Evolutionary conservation across 2,113 vertebrate species (phyloP), one percentile per base, ranked within the genome.

Genomic region (Osmerus eperlanus): DNA sequence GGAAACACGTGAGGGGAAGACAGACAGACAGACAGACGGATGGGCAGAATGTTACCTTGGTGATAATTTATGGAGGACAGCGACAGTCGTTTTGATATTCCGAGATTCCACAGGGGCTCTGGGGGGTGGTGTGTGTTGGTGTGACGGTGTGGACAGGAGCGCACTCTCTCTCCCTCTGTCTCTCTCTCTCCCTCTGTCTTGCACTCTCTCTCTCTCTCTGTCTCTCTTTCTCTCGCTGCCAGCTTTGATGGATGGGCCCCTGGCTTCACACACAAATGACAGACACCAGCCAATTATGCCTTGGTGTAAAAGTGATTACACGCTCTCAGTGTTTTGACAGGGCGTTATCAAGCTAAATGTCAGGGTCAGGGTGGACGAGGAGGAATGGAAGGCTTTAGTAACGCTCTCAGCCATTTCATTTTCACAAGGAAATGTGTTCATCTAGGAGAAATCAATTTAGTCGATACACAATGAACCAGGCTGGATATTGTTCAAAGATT

Each of bases 361-460:
- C 87, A 88, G 79, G 80, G 78, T 78, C 71, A 68, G 55, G 8
- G 32, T 66, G n/a, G 19, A 65, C 36, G 12, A 54, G 63, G 28
- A 21, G 41, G 78, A 54, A 58, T 66, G 15, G 19, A 28, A 56
- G 62, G 13, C 63, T 80, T 75, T 7, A 71, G 79, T 65, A 3
- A n/a, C 14, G 29, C 81, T 83, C 32, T 73, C 65, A 75, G 70
- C 78, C 67, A 51, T 65, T 74, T 73, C 68, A 78, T 77, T 86
- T 86, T 76, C 72, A 83, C 83, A 74, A 65, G 70, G 69, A 83
- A 81, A 72, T 18, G 60, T 62, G 64, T 78, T 84, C 78, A 75
- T 80, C 74, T 68, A 73, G 28, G 16, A 80, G 78, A 88, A 87
- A 85, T 85, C 81, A 77, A 80, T 86, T 71, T 79, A 65, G 75